Base-by-base conservation (phyloP, 2,888 invertebrate genomes). In the Tryphoninae sp. region DNA sequence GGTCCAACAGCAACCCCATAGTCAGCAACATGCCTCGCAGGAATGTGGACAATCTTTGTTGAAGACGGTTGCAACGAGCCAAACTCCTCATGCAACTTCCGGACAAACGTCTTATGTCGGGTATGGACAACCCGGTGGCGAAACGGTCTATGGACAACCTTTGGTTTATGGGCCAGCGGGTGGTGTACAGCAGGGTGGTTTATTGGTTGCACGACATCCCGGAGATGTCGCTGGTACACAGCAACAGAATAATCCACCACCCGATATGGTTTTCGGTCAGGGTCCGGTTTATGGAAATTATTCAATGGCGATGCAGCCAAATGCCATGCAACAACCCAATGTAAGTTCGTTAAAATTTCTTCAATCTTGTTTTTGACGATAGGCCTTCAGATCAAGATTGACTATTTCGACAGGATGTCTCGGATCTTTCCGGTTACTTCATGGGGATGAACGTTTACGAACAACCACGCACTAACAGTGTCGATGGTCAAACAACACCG, bases 401-500 rank as follows among this genome's bases (percentile, higher is more conserved):
- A 45, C 3, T 13, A 45, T 45, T 45, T 2, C 13, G 22, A 45
- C 69, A 91, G 87, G 91, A 91, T 22, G 86, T 89, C 51, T 85
- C 90, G 2, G 91, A 92, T 64, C 84, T 91, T 42, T 89, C 91
- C 8, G 89, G 90, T 23, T 91, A 90, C 74, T 91, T 91, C 71
- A 88, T 91, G 89, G 90, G 91, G 0, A 90, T 91, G 89, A 91
- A 89, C 81, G 86, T 91, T 33, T 91, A 91, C 78, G 91, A 91
- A 67, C 91, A 90, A 69, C 75, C 81, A 13, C 87, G 91, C 9
- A 82, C 22, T 19, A 55, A 82, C 13, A 86, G 83, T 64, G 78
- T 80, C 13, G 89, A 88, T 19, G 89, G 89, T 51, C 90, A 90
- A 69, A 75, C 89, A 0, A 87, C 89, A 13, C 88, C 88, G 49